Evolutionary conservation across 2,797 vertebrate species (phyloP).

Genomic region (Sciaenops ocellatus): DNA sequence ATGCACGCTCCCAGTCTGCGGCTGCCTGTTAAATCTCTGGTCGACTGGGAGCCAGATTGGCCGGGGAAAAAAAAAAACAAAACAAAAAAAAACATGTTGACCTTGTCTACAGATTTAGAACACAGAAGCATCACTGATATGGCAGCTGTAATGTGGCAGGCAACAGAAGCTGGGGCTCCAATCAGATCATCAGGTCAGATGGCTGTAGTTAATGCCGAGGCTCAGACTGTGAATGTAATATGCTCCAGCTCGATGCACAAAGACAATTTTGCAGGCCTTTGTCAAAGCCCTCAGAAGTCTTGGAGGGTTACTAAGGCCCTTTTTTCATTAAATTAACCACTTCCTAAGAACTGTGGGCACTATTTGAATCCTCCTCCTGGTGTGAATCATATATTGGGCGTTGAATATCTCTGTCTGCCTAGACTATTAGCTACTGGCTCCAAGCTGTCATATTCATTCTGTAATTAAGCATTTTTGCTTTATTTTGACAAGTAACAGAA

Average conservation of each 20-base stretch:
- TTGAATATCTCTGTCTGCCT: conserved; percentile 21
- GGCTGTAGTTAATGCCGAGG: conserved; percentile 69
- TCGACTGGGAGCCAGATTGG: conserved; percentile 73
- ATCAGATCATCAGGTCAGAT: conserved; percentile 79
- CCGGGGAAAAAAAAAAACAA: conserved; percentile 4
- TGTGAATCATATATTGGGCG: conserved; percentile 28
- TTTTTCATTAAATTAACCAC: conserved; percentile 62
- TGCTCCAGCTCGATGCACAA: conserved; percentile 53
- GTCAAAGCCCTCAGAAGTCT: conserved; percentile 27
- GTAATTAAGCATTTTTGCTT: conserved; percentile 49
- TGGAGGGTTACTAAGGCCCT: conserved; percentile 45
- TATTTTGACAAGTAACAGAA: conserved; percentile 41
- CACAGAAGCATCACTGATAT: conserved; percentile 75
- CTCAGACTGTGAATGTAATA: conserved; percentile 65
- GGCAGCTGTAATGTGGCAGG: conserved; percentile 78
- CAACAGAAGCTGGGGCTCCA: conserved; percentile 75
- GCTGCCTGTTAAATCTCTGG: conserved; percentile 61
- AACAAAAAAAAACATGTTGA: conserved; percentile 67
- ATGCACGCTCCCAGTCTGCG: conserved; percentile 47
- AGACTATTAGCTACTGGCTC: conserved; percentile 39
- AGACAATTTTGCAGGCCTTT: conserved; percentile 58
- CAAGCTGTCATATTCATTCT: conserved; percentile 54
- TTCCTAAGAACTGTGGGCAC: conserved; percentile 19
- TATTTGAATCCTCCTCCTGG: conserved; percentile 58
- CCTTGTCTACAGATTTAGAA: conserved; percentile 82